Evolutionary conservation across 2,113 vertebrate genomes (phyloP), one percentile per base, ranked within the genome.

Genomic region (Gavialis gangeticus): DNA sequence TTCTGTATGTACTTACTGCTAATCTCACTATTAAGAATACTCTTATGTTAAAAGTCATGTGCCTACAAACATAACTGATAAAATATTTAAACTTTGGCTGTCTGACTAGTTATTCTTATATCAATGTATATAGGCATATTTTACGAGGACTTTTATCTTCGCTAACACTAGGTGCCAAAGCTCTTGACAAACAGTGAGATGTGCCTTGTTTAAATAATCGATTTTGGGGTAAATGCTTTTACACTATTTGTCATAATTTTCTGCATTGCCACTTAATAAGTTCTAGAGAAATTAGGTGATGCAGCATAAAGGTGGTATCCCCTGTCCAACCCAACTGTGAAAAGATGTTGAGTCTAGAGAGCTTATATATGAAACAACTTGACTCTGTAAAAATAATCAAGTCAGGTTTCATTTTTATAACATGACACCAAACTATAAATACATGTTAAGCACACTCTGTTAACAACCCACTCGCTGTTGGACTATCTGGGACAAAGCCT

Each of bases 301-400:
- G 90, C 17, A 22, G 21, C n/a, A 71, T 5, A 37, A 75, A 81
- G 3, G 34, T 46, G 34, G 5, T 87, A 69, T 17, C 75, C 75
- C 66, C 75, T 91, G 30, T 84, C 24, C 25, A 81, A 4, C 69
- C 37, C 66, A 58, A 28, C 62, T 87, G 30, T 27, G 82, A 92
- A 46, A 86, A 18, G 59, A 69, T 83, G 75, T 85, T 91, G 67
- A 87, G 88, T 94, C 82, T 85, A 60, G 16, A 55, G 30, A n/a
- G 37, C 5, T 28, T 88, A 69, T n/a, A 69, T 21, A 46, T 0
- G 3, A 54, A 94, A 71, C 22, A 93, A 92, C 73, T 76, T 80
- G 58, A 3, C 22, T 78, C 46, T 77, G 34, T 60, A 91, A 96
- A 93, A 96, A 79, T 34, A 84, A 79, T 73, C 82, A 80, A 55